Base-by-base conservation (phyloP, 2,888 invertebrate species). In the Torymus texanus region DNA sequence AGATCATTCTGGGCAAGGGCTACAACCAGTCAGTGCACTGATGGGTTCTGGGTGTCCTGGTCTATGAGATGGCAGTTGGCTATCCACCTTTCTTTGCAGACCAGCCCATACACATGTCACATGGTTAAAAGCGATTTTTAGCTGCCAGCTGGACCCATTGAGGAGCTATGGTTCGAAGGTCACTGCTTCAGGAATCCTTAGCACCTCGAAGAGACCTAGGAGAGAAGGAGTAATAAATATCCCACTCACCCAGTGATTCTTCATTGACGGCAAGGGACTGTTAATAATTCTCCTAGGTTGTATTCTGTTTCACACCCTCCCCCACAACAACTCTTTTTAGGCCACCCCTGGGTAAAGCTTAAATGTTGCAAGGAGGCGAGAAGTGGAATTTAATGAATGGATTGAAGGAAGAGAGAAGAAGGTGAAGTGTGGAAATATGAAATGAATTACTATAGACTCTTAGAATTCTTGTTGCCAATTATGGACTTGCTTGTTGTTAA, bases 71-170 rank as follows among this genome's bases (percentile, higher is more conserved):
- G 98, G 97, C 98, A 74, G 98, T 98, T 75, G 99, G 99, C 18
- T 99, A 99, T 92, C 99, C 99, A 83, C 99, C 99, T 3, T 99
- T 99, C 93, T 99, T 99, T 91, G 99, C 99, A 84, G 99, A 99
- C 91, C 99, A 99, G 90, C 99, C 99, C 29, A 99, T 99, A 85
- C 99, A 99, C 91, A 99, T 99, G 88, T 58, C 51, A 14, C 55
- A 51, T 56, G 74, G 74, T 71, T 75, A 66, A 75, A 62, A 77
- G 67, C 61, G 2, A 75, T 21, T 77, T 1, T 65, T 65, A 78
- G 74, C 80, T 71, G 73, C 70, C 55, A 61, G 77, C 80, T 74
- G 77, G 65, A 77, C 73, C 71, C 59, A 62, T 55, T 50, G 56
- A 59, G 65, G 74, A 68, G 63, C 68, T 74, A 76, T n/a, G n/a